Conservation (phyloP, 2,113 vertebrate genomes). For the Oncorhynchus kisutch region DNA sequence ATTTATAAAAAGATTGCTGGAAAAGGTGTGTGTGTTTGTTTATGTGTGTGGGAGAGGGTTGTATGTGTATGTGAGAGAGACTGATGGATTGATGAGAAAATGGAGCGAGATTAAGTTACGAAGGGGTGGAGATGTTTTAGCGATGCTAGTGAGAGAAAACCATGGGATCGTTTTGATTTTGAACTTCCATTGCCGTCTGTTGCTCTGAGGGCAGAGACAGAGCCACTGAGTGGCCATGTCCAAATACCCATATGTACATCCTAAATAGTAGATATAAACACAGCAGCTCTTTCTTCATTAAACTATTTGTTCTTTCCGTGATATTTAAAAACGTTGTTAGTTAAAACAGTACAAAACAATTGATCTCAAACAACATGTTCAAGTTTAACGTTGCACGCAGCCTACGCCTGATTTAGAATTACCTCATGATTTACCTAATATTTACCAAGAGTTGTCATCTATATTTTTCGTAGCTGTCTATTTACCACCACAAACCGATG, state of each 20-base stretch:
- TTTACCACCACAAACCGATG: too few relatives aligned
- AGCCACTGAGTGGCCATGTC: slow-evolving; percentile 50
- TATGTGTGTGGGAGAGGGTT: background rate
- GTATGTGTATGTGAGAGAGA: background rate
- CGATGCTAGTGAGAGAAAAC: slow-evolving; percentile 37
- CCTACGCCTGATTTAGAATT: too few relatives aligned
- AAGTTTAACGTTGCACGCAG: too few relatives aligned
- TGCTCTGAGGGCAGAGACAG: slow-evolving; percentile 42
- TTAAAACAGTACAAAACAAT: too few relatives aligned
- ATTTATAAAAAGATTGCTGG: background rate
- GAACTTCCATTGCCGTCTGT: slow-evolving; percentile 44
- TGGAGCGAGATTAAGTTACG: background rate
- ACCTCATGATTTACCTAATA: too few relatives aligned
- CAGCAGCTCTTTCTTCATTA: too few relatives aligned
- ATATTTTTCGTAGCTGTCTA: too few relatives aligned
- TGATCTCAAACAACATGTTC: too few relatives aligned
- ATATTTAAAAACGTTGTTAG: too few relatives aligned
- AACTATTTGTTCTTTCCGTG: too few relatives aligned
- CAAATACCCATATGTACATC: slow-evolving; percentile 31
- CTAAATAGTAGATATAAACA: too few relatives aligned
- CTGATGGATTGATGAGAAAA: background rate
- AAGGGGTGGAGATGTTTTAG: slow-evolving; percentile 7
- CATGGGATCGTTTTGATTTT: slow-evolving; percentile 33
- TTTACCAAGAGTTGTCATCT: too few relatives aligned
- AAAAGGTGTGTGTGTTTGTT: slow-evolving; percentile 7